Percentiles rank a stretch among this genome's conserved stretches.
Evolutionary conservation across 2,113 vertebrate genomes (phyloP).

Genomic region (Sus scrofa): DNA sequence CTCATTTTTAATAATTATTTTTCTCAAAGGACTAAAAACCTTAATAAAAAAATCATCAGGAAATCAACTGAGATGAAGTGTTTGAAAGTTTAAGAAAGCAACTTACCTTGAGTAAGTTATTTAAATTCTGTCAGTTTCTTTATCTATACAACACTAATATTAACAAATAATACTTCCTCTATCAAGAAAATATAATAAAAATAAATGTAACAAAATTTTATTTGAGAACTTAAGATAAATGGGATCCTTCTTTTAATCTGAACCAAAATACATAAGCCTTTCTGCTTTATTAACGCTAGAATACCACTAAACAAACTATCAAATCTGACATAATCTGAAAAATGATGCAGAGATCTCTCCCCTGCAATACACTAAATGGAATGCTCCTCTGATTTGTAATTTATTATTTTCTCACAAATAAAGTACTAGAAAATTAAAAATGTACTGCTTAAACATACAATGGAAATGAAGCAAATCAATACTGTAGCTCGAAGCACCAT

Average conservation of each 20-base stretch:
- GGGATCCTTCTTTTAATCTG: neutral
- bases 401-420: conserved; percentile 62
- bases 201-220: conserved; percentile 40
- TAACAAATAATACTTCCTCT: conserved; percentile 1
- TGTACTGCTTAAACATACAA: conserved; percentile 21
- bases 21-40: conserved; percentile 18
- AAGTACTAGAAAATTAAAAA: conserved; percentile 54
- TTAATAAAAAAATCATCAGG: neutral
- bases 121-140: neutral
- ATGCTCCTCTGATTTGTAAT: conserved; percentile 3
- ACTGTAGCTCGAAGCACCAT: neutral
- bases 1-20: neutral
- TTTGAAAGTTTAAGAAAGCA: conserved; percentile 42
- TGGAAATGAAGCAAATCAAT: conserved; percentile 68
- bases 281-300: conserved; percentile 2
- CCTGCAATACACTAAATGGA: conserved; percentile 18
- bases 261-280: conserved; percentile 35
- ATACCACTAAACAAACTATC: conserved; percentile 13
- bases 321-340: conserved; percentile 39
- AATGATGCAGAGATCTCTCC: neutral
- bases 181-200: conserved; percentile 56
- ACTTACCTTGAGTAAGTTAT: conserved; percentile 20
- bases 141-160: neutral
- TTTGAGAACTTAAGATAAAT: neutral
- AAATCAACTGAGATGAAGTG: conserved; percentile 51